A percentile compares a stretch with the other conserved stretches of the same genome.
Evolutionary conservation across 2,888 invertebrate genomes (phyloP).

Genomic region (Drosophila pseudotalamancana): DNA sequence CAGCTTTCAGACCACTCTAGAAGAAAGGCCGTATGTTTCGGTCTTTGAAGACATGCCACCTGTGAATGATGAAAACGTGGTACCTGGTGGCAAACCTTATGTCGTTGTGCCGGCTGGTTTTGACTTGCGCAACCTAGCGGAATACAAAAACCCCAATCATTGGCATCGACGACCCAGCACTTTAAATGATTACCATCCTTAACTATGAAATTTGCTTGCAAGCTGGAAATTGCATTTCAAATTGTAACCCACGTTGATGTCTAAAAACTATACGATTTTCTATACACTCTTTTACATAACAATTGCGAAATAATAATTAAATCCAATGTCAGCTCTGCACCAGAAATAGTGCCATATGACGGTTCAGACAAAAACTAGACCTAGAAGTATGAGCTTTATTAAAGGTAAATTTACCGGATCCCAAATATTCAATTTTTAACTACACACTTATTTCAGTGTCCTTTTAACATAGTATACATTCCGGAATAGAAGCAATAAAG

Average conservation of each 20-base stretch:
- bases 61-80: neutral
- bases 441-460: too few relatives aligned
- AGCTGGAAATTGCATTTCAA: constrained; percentile 15
- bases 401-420: too few relatives aligned
- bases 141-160: constrained; percentile 52
- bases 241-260: constrained; percentile 8
- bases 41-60: constrained; percentile 33
- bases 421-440: too few relatives aligned
- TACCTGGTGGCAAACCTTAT: neutral
- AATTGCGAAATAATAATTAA: too few relatives aligned
- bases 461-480: too few relatives aligned
- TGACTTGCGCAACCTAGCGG: constrained; percentile 39
- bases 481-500: too few relatives aligned
- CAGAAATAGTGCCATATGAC: too few relatives aligned
- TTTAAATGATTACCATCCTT: constrained; percentile 17
- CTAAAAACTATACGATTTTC: neutral
- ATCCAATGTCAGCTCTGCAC: too few relatives aligned
- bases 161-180: constrained; percentile 49
- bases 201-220: neutral
- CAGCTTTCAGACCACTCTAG: neutral
- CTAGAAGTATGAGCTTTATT: too few relatives aligned
- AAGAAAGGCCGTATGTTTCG: constrained; percentile 39
- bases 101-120: constrained; percentile 50
- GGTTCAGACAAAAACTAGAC: too few relatives aligned
- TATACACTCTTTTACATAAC: too few relatives aligned